phyloP scores from a whole-genome alignment of 2,888 invertebrate species.

The Phengaris arion region DNA sequence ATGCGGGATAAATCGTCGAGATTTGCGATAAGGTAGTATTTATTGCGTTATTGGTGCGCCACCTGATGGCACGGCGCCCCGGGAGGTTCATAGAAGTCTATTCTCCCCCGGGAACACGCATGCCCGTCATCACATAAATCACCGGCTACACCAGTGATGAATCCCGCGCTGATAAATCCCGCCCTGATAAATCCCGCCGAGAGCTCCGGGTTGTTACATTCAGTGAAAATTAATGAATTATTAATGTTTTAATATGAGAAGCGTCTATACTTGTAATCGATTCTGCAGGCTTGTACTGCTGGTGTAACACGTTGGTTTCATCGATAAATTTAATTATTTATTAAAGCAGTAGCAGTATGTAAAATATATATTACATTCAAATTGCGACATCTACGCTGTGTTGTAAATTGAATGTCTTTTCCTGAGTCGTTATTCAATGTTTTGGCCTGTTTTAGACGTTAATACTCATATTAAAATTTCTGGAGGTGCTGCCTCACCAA shows the following conservation, averaged over 20 bases:
- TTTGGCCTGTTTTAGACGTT: neutral
- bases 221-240: slow-evolving; percentile 38
- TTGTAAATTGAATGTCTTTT: neutral
- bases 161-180: slow-evolving; percentile 49
- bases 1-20: slow-evolving; percentile 75
- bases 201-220: slow-evolving; percentile 38
- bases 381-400: neutral
- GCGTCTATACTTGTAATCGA: slow-evolving; percentile 20
- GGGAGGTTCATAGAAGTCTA: slow-evolving; percentile 64
- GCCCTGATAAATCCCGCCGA: slow-evolving; percentile 45
- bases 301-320: slow-evolving; percentile 1
- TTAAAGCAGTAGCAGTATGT: slow-evolving; percentile 20
- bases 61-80: slow-evolving; percentile 61
- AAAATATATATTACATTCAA: slow-evolving; percentile 1
- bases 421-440: slow-evolving; percentile 4
- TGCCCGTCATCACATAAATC: slow-evolving; percentile 61
- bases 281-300: slow-evolving; percentile 7
- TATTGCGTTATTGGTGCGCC: slow-evolving; percentile 74
- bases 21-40: slow-evolving; percentile 78
- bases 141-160: slow-evolving; percentile 59
- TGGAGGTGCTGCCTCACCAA: neutral
- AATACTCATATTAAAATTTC: neutral
- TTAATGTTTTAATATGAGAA: slow-evolving; percentile 38
- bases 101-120: slow-evolving; percentile 48
- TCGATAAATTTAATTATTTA: slow-evolving; percentile 24